A percentile compares a stretch with the other conserved stretches of the same genome.
Conservation (phyloP, 2,888 invertebrate genomes). For the Coronaproctus castanopsis region DNA sequence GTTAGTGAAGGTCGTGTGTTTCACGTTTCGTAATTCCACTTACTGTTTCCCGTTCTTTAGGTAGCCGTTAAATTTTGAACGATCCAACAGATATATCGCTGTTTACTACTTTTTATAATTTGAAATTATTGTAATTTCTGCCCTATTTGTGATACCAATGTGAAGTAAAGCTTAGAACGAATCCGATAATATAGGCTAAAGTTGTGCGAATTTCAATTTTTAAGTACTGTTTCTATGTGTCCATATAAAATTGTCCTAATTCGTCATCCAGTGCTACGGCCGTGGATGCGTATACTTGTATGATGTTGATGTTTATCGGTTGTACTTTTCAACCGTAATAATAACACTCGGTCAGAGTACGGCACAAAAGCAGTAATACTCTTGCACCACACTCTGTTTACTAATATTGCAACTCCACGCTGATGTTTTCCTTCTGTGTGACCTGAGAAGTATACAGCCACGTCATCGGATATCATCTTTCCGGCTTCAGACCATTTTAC, state of each 20-base stretch:
- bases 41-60: too few relatives aligned
- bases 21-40: too few relatives aligned
- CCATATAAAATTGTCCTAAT: background rate
- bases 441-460: background rate
- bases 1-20: too few relatives aligned
- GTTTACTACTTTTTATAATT: too few relatives aligned
- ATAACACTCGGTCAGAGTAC: background rate
- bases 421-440: background rate
- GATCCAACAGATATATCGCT: too few relatives aligned
- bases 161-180: too few relatives aligned
- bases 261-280: background rate
- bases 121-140: too few relatives aligned
- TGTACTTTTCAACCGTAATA: background rate
- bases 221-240: background rate
- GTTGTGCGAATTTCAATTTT: too few relatives aligned
- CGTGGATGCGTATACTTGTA: background rate
- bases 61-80: too few relatives aligned
- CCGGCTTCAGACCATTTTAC: background rate
- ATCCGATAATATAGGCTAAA: too few relatives aligned
- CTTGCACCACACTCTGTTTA: background rate
- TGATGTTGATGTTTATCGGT: background rate
- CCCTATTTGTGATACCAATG: too few relatives aligned
- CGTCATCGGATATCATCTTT: background rate
- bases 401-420: background rate
- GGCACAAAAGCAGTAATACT: background rate